Base-by-base conservation (phyloP, 2,888 invertebrate species). In the Platycnemis pennipes region DNA sequence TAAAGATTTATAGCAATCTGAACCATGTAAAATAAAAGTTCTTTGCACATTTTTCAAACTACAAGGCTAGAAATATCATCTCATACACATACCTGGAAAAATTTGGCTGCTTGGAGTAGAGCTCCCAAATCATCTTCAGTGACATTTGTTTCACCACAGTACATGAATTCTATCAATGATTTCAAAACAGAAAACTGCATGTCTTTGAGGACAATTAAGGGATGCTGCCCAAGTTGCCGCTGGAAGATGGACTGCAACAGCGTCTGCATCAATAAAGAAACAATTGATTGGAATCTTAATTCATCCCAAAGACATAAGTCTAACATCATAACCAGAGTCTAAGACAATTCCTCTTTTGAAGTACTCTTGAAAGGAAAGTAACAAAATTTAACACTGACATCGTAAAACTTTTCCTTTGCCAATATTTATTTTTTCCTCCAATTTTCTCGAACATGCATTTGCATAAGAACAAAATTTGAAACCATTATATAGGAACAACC, bases 151-250 rank as follows among this genome's bases (percentile, higher is more conserved):
- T 98, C 98, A 2, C 98, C 98, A 95, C 98, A 98, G 96, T 98
- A 98, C 97, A 98, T 98, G 95, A 98, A 98, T 96, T 98, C 98
- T 56, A 98, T 97, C 95, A 98, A 97, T 91, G 97, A 97, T 96
- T 98, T 98, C 94, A 98, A 96, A 53, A 98, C 97, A 95, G 97
- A 97, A 96, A 98, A 98, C 96, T 98, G 97, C 97, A 98, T 97
- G 96, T 98, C 98, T 95, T 97, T 97, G 95, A 98, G 96, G 94
- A 97, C 96, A 95, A 97, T 96, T 94, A 96, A 95, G 94, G 97
- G 97, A 95, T 97, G 96, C 95, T 96, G 96, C 49, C 96, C 97
- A 94, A 97, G 96, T 95, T 97, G 96, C 95, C 96, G 96, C 95
- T 96, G 96, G 77, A 96, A 95, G 95, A 96, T 96, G 95, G 96